Percentiles rank a stretch among this genome's conserved stretches.
phyloP scores from a whole-genome alignment of 1,140 invertebrate genomes.

The Zaprionus ornatus region DNA sequence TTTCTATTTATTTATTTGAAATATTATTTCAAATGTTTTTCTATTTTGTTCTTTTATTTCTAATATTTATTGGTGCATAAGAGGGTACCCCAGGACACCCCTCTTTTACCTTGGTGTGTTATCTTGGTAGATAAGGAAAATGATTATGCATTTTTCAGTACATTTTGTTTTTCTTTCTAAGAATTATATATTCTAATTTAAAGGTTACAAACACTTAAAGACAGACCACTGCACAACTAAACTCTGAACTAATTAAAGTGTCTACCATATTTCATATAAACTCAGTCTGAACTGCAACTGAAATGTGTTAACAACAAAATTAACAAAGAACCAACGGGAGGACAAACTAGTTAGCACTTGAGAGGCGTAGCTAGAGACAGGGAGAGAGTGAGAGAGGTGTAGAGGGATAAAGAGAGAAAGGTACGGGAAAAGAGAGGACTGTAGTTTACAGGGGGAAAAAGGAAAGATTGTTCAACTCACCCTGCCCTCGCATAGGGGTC shows the following conservation, averaged over 20 bases:
- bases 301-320: slow-evolving; percentile 42
- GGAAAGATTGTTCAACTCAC: slow-evolving; percentile 22
- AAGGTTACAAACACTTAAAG: neutral
- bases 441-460: neutral
- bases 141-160: no score
- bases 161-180: no score
- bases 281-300: slow-evolving; percentile 6
- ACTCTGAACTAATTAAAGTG: slow-evolving; percentile 13
- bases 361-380: neutral
- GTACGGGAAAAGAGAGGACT: neutral
- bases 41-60: no score
- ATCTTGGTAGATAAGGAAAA: no score
- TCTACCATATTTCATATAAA: slow-evolving; percentile 13
- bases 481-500: slow-evolving; percentile 10
- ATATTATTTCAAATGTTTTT: no score
- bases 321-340: slow-evolving; percentile 37
- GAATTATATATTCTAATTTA: no score
- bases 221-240: neutral
- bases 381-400: neutral
- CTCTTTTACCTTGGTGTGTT: no score
- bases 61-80: no score
- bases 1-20: no score
- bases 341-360: slow-evolving; percentile 61
- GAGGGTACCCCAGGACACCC: no score
- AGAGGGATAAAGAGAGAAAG: neutral